These are phyloP conservation scores for Apamea crenata DNA, from an alignment of 2,888 invertebrate species.

Conservation along the genomic window DNA sequence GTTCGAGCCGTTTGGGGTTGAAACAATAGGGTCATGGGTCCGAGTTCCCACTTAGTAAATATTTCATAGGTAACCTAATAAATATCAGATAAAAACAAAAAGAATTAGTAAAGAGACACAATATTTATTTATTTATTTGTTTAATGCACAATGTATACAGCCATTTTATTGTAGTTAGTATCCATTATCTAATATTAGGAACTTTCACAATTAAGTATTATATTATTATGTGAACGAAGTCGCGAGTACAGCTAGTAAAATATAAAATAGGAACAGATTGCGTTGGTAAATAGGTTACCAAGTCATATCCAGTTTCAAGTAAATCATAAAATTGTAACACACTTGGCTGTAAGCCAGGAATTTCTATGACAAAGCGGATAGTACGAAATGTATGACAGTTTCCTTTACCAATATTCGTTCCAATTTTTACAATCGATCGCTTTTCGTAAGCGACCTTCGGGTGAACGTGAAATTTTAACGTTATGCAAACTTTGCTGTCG, in stretches of 20 bases:
- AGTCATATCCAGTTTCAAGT: neutral
- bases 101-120: too few species aligned
- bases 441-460: slow-evolving; percentile 42
- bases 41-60: too few species aligned
- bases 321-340: slow-evolving; percentile 33
- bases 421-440: slow-evolving; percentile 27
- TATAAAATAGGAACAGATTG: neutral
- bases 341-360: slow-evolving; percentile 25
- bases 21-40: too few species aligned
- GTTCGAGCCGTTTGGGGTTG: too few species aligned
- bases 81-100: too few species aligned
- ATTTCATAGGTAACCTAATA: too few species aligned
- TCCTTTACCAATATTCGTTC: slow-evolving; percentile 11
- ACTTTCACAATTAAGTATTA: too few species aligned
- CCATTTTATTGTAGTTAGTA: too few species aligned
- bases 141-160: too few species aligned
- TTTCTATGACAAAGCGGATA: neutral
- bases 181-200: too few species aligned
- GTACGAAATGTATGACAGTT: slow-evolving; percentile 20
- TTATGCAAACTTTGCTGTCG: slow-evolving; percentile 13
- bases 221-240: too few species aligned
- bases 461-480: slow-evolving; percentile 25
- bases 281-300: slow-evolving; percentile 21
- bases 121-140: too few species aligned
- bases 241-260: neutral